Evolutionary conservation across 2,888 invertebrate species (phyloP), one percentile per base, ranked within the genome.

Genomic region (Zygothrica quintamaculata): DNA sequence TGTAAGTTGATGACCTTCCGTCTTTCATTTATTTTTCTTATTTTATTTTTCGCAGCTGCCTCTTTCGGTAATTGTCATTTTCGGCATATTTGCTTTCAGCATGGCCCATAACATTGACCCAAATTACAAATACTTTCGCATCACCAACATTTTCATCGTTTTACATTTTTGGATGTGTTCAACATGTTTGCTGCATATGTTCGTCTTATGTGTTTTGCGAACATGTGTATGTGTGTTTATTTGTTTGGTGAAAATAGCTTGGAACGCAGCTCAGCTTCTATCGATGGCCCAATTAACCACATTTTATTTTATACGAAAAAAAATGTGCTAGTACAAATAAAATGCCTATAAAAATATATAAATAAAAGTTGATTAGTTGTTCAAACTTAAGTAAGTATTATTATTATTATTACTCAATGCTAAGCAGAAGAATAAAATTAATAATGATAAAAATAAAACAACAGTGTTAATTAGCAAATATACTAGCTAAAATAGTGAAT

Each of bases 271-370:
- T 11, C 39, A n/a, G 31, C 58, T 58, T 58, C 52, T 74, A 71
- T 78, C 62, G 60, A 47, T 70, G 57, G 55, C 59, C 67, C 67
- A 84, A 78, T 77, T 74, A 78, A 81, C 77, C 74, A 81, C 43
- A 43, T 60, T 69, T 73, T 77, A 48, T 57, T 67, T 57, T n/a
- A n/a, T n/a, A n/a, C n/a, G n/a, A n/a, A n/a, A n/a, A n/a, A n/a
- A n/a, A n/a, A n/a, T n/a, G n/a, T n/a, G n/a, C n/a, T n/a, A n/a
- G n/a, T n/a, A n/a, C n/a, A n/a, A n/a, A n/a, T n/a, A n/a, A n/a
- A n/a, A n/a, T n/a, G n/a, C n/a, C n/a, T n/a, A n/a, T n/a, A n/a
- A n/a, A n/a, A n/a, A n/a, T n/a, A n/a, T n/a, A n/a, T n/a, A n/a
- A n/a, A n/a, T n/a, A n/a, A n/a, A n/a, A n/a, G n/a, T n/a, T n/a